A percentile compares a stretch with the other conserved stretches of the same genome.
Evolutionary conservation across 2,797 vertebrate genomes (phyloP).

Genomic region (Megaceryle alcyon): DNA sequence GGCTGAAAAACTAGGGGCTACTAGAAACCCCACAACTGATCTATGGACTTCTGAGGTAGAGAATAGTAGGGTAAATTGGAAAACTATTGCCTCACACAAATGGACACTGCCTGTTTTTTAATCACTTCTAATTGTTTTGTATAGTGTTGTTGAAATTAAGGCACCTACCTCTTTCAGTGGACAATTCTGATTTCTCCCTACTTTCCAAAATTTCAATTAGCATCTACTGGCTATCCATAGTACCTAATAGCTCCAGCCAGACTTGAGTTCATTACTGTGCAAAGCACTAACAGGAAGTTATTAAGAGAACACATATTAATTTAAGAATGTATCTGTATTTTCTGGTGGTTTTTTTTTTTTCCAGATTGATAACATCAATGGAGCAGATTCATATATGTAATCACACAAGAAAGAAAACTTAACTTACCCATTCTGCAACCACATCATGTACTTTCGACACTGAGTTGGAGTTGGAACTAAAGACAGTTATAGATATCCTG

Average conservation of each 20-base stretch:
- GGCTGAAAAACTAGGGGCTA: neutral
- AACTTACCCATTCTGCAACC: conserved; percentile 87
- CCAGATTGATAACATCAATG: neutral
- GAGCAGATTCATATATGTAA: neutral
- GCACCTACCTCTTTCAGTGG: neutral
- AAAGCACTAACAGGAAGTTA: neutral
- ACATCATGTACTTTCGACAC: conserved; percentile 73
- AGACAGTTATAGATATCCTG: conserved; percentile 82
- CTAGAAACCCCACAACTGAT: neutral
- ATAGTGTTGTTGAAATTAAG: neutral
- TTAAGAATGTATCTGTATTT: neutral
- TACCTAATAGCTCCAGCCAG: neutral
- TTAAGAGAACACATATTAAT: neutral
- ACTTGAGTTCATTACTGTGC: neutral
- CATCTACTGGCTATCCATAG: neutral
- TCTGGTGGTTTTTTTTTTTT: neutral
- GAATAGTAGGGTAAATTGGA: neutral
- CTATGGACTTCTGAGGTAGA: neutral
- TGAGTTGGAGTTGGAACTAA: conserved; percentile 55
- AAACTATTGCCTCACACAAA: neutral
- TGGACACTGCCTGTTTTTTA: neutral
- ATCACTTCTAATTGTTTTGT: neutral
- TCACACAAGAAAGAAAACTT: neutral
- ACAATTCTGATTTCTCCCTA: neutral
- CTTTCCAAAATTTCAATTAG: neutral